Conservation (phyloP, 2,888 invertebrate genomes). For the Onthophagus sagittarius region DNA sequence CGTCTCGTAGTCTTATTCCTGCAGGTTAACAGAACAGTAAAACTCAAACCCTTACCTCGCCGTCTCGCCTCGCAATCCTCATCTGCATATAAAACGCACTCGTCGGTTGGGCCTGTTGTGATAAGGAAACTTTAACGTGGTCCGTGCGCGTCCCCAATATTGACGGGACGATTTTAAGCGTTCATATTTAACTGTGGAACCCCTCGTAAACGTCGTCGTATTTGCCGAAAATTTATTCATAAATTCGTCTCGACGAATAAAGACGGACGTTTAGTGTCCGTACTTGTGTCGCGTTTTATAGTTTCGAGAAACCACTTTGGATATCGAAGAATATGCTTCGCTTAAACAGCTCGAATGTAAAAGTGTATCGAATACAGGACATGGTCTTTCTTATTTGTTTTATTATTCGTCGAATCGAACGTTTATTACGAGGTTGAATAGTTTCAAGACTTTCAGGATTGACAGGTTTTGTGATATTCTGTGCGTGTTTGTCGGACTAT, state of each 20-base stretch:
- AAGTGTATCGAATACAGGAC: neutral
- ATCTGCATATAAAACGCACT: conserved; percentile 12
- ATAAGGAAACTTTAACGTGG: conserved; percentile 8
- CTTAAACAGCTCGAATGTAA: neutral
- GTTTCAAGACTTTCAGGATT: neutral
- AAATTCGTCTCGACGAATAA: conserved; percentile 8
- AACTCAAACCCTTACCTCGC: neutral
- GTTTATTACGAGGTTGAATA: neutral
- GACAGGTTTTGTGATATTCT: neutral
- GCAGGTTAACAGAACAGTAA: conserved; percentile 11
- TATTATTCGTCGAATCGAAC: neutral
- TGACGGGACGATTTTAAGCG: conserved; percentile 2
- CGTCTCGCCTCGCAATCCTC: neutral
- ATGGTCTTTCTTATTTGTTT: neutral
- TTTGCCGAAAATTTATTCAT: conserved; percentile 8
- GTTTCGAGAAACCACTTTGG: neutral
- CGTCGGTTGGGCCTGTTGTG: conserved; percentile 1
- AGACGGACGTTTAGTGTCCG: conserved; percentile 4
- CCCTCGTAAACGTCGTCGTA: conserved; percentile 6
- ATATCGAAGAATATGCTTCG: neutral
- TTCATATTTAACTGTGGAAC: conserved; percentile 4
- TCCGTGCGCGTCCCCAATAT: conserved; percentile 6
- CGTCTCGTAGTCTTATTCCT: conserved; percentile 7
- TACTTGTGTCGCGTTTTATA: conserved; percentile 9
- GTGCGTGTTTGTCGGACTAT: too few species aligned